Evolutionary conservation across 1,140 invertebrate genomes (phyloP), one percentile per base, ranked within the genome.

Genomic region (Philaenus spumarius): DNA sequence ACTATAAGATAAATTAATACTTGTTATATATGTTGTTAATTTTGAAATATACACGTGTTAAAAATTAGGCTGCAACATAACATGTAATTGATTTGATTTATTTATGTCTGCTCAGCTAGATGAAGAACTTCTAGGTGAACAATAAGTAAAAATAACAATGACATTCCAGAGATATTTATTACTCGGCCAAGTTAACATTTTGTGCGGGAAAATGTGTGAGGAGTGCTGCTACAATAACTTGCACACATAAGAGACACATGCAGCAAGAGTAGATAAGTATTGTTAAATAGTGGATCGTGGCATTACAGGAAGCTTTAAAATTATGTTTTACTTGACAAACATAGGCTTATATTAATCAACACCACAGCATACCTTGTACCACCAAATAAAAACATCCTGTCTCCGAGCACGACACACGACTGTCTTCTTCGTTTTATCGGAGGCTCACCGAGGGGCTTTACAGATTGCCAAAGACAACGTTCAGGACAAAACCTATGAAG

Each of bases 351-450:
- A 42, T 39, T 35, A 20, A 50, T 43, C 55, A 59, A 37, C 7
- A 53, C 54, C 30, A 2, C 14, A 52, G 51, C 58, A 67, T 75
- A 85, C 81, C 86, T 90, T 53, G 90, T 93, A 40, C 91, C 91
- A 34, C 91, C 91, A 75, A 94, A 94, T 37, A 94, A 73, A 68
- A 82, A 93, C 53, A 93, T 77, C 67, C 80, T 78, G 62, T 85
- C 78, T 17, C 78, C 80, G 62, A 87, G 78, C 3, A 89, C 73
- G 64, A 90, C 75, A 68, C 87, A 90, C 45, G 84, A 87, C 71
- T 93, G 90, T 40, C 91, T 74, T 65, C 91, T 76, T 35, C 91
- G 72, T 9, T 83, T 78, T 64, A 80, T 82, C 0, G 89, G 89
- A n/a, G 73, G 66, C 40, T 71, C 64, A 1, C 85, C 85, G 39